Conservation (phyloP, 2,888 invertebrate species). For the Limnephilus auricula region DNA sequence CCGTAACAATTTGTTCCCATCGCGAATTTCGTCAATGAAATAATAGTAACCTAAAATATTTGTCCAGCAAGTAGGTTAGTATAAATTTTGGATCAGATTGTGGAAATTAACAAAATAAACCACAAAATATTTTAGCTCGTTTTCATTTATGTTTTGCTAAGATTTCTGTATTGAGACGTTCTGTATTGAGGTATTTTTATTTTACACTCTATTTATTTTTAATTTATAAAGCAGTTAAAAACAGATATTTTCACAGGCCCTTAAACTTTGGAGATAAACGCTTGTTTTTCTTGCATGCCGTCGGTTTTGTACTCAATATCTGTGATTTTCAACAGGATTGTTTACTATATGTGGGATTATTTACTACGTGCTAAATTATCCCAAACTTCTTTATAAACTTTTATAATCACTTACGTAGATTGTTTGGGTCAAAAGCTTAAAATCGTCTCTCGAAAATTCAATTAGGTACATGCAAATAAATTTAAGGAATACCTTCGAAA, state of each 20-base stretch:
- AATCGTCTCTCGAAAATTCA: no score
- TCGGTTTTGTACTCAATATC: not conserved
- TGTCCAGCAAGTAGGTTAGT: not conserved
- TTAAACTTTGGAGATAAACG: not conserved
- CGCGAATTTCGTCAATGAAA: not conserved
- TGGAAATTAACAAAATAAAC: not conserved
- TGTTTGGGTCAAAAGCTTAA: no score
- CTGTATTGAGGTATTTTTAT: not conserved
- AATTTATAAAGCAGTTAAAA: not conserved
- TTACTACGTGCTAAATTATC: no score
- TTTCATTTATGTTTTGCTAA: not conserved
- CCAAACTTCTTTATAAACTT: not conserved
- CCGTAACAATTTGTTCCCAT: constrained; percentile 3
- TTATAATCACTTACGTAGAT: no score
- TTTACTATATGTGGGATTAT: no score
- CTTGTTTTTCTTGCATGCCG: not conserved
- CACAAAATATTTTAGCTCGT: not conserved
- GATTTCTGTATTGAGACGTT: not conserved
- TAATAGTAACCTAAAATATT: not conserved
- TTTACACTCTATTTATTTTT: not conserved
- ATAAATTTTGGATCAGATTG: not conserved
- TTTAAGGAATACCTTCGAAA: no score
- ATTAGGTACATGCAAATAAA: no score
- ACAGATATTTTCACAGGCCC: not conserved
- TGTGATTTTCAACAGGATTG: not conserved